Evolutionary conservation across 2,113 vertebrate species (phyloP).

Genomic region (Corvus hawaiiensis): DNA sequence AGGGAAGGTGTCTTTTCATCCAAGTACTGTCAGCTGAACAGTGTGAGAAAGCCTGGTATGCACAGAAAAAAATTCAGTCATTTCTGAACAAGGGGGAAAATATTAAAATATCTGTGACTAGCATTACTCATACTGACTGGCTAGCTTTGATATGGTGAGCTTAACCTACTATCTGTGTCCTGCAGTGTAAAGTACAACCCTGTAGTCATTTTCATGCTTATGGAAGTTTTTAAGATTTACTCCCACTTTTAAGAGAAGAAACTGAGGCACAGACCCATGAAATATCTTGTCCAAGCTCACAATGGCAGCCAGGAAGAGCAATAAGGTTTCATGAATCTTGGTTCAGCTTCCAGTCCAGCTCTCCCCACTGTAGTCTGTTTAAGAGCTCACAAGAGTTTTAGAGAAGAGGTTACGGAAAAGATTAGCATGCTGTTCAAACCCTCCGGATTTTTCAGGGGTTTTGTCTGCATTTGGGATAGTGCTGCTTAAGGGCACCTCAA

Average conservation of each 20-base stretch:
- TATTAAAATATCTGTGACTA: not conserved
- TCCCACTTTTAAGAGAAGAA: not conserved
- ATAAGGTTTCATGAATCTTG: not conserved
- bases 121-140: not conserved
- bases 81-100: not conserved
- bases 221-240: not conserved
- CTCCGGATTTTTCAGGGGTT: constrained; percentile 31
- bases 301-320: not conserved
- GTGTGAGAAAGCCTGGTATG: not conserved
- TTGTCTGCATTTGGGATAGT: constrained; percentile 38
- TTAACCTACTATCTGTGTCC: not conserved
- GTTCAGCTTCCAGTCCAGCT: not conserved
- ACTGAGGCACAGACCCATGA: not conserved
- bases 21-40: not conserved
- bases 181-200: not conserved
- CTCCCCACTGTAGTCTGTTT: not conserved
- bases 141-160: not conserved
- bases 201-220: not conserved
- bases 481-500: constrained; percentile 51
- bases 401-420: not conserved
- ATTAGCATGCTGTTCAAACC: constrained; percentile 24
- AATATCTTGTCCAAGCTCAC: not conserved
- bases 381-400: not conserved
- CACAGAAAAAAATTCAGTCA: not conserved
- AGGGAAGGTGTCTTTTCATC: not conserved